Conservation (phyloP, 2,113 vertebrate species). For the Callipepla squamata region DNA sequence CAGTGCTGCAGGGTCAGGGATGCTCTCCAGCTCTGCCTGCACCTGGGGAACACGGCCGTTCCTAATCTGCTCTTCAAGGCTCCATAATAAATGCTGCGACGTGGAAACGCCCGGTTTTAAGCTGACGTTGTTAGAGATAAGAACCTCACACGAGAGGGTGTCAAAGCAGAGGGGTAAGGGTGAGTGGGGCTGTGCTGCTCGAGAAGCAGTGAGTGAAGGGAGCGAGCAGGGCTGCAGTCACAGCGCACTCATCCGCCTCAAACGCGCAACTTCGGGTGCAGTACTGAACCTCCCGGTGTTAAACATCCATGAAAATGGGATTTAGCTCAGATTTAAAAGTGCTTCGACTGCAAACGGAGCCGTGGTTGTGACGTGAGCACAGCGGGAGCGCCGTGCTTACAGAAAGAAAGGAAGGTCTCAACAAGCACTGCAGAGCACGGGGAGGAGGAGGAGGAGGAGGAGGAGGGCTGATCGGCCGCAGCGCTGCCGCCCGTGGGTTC, state of each 20-base stretch:
- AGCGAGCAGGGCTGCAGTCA: conserved; percentile 32
- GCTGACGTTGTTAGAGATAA: not conserved
- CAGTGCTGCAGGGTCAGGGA: no score
- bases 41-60: not conserved
- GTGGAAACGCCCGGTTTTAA: not conserved
- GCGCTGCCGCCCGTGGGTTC: conserved; percentile 75
- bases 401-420: conserved; percentile 71
- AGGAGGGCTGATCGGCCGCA: conserved; percentile 71
- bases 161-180: not conserved
- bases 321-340: conserved; percentile 27
- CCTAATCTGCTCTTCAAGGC: not conserved
- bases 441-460: conserved; percentile 70
- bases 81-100: accelerated
- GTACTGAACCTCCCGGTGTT: not conserved
- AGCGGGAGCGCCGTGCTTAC: conserved; percentile 58
- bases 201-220: not conserved
- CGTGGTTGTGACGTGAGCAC: not conserved
- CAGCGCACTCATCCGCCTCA: conserved; percentile 48
- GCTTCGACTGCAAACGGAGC: conserved; percentile 41
- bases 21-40: no score
- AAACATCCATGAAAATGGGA: conserved; percentile 16
- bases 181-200: not conserved
- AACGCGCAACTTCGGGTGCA: conserved; percentile 20
- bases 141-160: accelerated
- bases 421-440: conserved; percentile 73